These are phyloP conservation scores for Drosophila virilis DNA, from an alignment of 1,140 invertebrate species.

Conservation along the genomic window DNA sequence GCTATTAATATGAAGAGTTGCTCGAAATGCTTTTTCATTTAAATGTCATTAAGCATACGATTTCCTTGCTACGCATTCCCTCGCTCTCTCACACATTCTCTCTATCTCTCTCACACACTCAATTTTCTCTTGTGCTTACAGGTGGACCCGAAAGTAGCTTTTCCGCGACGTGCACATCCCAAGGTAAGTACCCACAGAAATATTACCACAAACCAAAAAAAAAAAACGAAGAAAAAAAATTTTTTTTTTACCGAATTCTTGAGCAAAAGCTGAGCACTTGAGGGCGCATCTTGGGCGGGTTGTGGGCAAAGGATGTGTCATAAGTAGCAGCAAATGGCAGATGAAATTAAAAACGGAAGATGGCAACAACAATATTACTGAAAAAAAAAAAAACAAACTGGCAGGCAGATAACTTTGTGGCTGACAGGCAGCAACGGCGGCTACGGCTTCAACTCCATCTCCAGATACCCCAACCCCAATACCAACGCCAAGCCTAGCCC, in stretches of 20 bases:
- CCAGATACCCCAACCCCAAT: not conserved
- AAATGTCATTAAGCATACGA: conserved; percentile 81
- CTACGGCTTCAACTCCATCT: conserved; percentile 31
- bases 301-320: conserved; percentile 72
- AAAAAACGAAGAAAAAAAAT: conserved; percentile 27
- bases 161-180: conserved; percentile 99
- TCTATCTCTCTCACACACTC: not conserved
- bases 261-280: conserved; percentile 27
- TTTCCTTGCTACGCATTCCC: conserved; percentile 28
- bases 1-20: conserved; percentile 82
- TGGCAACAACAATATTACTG: conserved; percentile 41
- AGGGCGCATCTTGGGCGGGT: not conserved
- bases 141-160: conserved; percentile 99
- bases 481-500: not conserved
- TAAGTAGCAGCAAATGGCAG: conserved; percentile 81
- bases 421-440: conserved; percentile 63
- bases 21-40: conserved; percentile 80
- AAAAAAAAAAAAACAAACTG: conserved; percentile 31
- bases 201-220: conserved; percentile 25
- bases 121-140: conserved; percentile 85
- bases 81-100: conserved; percentile 2
- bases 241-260: conserved; percentile 17
- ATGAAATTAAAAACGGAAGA: conserved; percentile 83
- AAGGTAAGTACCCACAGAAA: conserved; percentile 90
- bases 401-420: conserved; percentile 75